These are phyloP conservation scores for Tachystola acroxantha DNA, from an alignment of 2,888 invertebrate genomes.

Conservation along the genomic window DNA sequence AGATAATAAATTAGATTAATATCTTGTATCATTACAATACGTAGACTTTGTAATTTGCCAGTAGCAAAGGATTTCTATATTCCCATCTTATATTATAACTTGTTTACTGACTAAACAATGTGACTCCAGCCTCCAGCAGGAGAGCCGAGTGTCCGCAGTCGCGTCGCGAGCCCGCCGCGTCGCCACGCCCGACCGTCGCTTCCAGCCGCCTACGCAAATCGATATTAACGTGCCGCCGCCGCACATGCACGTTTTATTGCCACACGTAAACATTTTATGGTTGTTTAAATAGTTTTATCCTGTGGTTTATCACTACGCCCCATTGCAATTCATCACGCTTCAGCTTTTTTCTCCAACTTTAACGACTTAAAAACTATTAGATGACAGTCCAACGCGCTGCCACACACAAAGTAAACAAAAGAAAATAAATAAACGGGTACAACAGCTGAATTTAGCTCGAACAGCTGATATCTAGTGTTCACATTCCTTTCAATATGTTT, in stretches of 20 bases:
- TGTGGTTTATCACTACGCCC: conserved; percentile 19
- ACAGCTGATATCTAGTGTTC: conserved; percentile 23
- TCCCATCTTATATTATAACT: no score
- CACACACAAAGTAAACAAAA: conserved; percentile 42
- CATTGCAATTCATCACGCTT: conserved; percentile 18
- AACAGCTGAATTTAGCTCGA: conserved; percentile 38
- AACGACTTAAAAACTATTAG: conserved; percentile 11
- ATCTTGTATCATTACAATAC: no score
- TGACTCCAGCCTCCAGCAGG: conserved; percentile 25
- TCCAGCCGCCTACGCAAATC: conserved; percentile 41
- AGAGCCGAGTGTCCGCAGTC: conserved; percentile 52
- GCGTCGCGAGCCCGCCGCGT: conserved; percentile 53
- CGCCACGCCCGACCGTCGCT: conserved; percentile 40
- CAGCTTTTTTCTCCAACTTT: conserved; percentile 10
- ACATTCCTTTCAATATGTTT: no score
- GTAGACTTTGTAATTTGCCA: no score
- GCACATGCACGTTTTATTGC: conserved; percentile 38
- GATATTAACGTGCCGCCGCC: conserved; percentile 40
- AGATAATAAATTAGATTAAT: no score
- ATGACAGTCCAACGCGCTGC: conserved; percentile 26
- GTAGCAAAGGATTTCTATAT: no score
- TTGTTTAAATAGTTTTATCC: conserved; percentile 38
- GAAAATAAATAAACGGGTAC: conserved; percentile 23
- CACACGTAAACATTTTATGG: conserved; percentile 36
- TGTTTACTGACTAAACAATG: no score